Evolutionary conservation across 2,113 vertebrate species (phyloP), one percentile per base, ranked within the genome.

Genomic region (Dinomys branickii): DNA sequence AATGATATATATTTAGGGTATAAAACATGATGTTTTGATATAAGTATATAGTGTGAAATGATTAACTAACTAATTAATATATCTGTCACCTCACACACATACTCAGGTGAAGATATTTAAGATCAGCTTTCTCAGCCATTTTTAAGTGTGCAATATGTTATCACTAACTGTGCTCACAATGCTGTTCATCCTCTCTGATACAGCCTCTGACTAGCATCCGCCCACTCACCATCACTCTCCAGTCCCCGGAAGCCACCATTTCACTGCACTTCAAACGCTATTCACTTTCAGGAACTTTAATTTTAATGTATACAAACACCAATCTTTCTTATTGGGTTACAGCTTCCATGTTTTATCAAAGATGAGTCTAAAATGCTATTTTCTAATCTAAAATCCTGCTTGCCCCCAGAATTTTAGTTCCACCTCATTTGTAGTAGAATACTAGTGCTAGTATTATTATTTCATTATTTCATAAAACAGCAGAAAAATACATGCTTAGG

Each of bases 311-410:
- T 59, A 35, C 17, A 85, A 73, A 73, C 9, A 58, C 4, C 71
- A 35, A 14, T 82, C 78, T 54, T 93, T 65, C 82, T 41, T 81
- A 16, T 81, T 71, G 52, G 54, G 44, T 88, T 58, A 38, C 24
- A 14, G 90, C 58, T 95, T 80, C 94, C 88, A 24, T 54, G 19
- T 65, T 75, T 85, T 28, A 84, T 61, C 94, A 69, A 92, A 73
- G 82, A 87, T 67, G 38, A 63, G 14, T 44, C 82, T 47, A 59
- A 41, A 59, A 59, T 83, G 71, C 5, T 47, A 41, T 41, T 47
- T 47, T 80, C 35, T 41, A 61, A 35, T 44, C 59, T 85, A 71
- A 92, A 73, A 47, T 80, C 10, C 2, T 73, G 26, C 84, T 75
- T 35, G 11, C 13, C 8, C 26, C 22, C 41, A 35, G 41, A 13